These are phyloP conservation scores for Diaperis boleti DNA, from an alignment of 2,888 invertebrate species.

Conservation along the genomic window DNA sequence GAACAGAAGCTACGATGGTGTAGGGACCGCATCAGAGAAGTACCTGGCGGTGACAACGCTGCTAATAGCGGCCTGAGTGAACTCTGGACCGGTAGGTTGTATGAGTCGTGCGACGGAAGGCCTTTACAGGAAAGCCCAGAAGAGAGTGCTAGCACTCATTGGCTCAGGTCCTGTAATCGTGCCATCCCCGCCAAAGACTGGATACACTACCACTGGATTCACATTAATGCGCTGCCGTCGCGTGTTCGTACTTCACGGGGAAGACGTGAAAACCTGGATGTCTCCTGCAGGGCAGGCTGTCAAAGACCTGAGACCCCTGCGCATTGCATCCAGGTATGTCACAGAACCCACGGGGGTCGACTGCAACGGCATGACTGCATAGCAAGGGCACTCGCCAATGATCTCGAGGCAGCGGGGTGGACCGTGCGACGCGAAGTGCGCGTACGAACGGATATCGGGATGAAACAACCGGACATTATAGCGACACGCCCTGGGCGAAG, in stretches of 20 bases:
- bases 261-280: neutral
- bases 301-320: neutral
- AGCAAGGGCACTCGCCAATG: neutral
- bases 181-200: slow-evolving; percentile 3
- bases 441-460: neutral
- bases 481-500: neutral
- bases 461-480: neutral
- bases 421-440: neutral
- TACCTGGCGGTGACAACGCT: neutral
- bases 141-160: neutral
- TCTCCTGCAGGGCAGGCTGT: slow-evolving; percentile 4
- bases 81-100: neutral
- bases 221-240: slow-evolving; percentile 12
- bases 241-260: slow-evolving; percentile 4
- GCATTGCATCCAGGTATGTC: slow-evolving; percentile 22
- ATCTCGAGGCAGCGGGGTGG: neutral
- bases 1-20: slow-evolving; percentile 4
- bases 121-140: neutral
- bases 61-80: neutral
- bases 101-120: too few relatives aligned
- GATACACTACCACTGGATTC: slow-evolving; percentile 5
- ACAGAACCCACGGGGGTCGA: slow-evolving; percentile 9
- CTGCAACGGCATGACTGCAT: slow-evolving; percentile 1
- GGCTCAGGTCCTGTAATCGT: neutral
- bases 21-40: neutral